A percentile compares a stretch with the other conserved stretches of the same genome.
These are phyloP conservation scores for Daboia siamensis DNA, from an alignment of 2,113 vertebrate species.

Conservation along the genomic window DNA sequence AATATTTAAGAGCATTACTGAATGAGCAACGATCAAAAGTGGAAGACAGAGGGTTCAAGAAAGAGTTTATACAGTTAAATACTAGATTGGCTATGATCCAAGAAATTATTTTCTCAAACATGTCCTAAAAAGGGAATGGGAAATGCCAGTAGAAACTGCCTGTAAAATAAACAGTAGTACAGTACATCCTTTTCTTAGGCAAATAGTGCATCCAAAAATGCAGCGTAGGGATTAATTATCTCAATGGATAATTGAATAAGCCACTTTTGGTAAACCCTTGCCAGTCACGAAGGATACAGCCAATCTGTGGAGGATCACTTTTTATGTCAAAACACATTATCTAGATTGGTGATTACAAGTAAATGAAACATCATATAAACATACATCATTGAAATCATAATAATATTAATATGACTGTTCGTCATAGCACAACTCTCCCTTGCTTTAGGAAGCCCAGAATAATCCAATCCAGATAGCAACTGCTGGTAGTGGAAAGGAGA, in stretches of 20 bases:
- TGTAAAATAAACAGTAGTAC: not conserved
- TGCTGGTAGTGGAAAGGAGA: not conserved
- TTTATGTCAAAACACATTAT: not conserved
- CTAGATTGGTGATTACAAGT: not conserved
- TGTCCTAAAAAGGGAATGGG: not conserved
- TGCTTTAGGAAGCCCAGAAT: not conserved
- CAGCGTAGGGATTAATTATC: constrained; percentile 2
- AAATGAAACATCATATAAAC: not conserved
- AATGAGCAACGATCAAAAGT: not conserved
- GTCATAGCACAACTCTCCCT: not conserved
- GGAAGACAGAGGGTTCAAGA: not conserved
- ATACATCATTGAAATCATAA: not conserved
- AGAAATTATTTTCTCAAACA: not conserved
- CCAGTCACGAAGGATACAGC: not conserved
- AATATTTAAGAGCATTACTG: not conserved
- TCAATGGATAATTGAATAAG: constrained; percentile 17
- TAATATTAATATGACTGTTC: not conserved
- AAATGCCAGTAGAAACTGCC: not conserved
- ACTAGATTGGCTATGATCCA: not conserved
- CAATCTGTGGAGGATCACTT: not conserved
- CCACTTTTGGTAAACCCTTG: not conserved
- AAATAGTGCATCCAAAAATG: not conserved
- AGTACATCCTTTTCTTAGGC: not conserved
- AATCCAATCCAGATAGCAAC: not conserved
- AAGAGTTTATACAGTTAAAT: not conserved